These are phyloP conservation scores for Bradypus variegatus DNA, from an alignment of 2,797 vertebrate genomes.

Conservation along the genomic window DNA sequence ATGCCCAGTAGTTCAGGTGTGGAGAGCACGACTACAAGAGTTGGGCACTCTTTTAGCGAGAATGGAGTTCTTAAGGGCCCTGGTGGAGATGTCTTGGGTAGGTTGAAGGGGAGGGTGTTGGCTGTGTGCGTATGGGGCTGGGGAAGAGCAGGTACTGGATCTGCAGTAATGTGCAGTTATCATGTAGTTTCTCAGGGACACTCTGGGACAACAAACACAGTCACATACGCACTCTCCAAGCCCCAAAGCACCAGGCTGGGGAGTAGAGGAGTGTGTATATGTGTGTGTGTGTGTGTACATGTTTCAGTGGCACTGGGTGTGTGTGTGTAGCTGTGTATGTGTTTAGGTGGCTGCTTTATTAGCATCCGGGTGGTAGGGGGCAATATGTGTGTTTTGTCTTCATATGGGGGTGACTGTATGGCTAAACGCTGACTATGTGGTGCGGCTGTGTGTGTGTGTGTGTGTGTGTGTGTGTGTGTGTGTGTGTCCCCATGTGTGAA, in stretches of 20 bases:
- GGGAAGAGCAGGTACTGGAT: conserved; percentile 34
- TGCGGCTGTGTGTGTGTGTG: conserved; percentile 18
- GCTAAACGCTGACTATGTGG: conserved; percentile 18
- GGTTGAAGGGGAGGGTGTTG: neutral
- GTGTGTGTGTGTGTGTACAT: neutral
- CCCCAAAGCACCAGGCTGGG: conserved; percentile 37
- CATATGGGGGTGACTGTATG: conserved; percentile 35
- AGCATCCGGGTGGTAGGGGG: neutral
- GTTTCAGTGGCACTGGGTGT: neutral
- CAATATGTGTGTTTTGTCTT: conserved; percentile 36
- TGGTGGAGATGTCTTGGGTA: conserved; percentile 20
- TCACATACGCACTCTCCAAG: conserved; percentile 26
- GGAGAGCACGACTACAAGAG: neutral
- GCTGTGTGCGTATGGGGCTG: neutral
- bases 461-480: neutral
- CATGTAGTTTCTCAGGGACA: conserved; percentile 47
- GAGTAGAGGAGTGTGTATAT: neutral
- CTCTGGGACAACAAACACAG: conserved; percentile 20
- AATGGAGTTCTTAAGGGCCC: conserved; percentile 42
- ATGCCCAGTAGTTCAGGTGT: neutral
- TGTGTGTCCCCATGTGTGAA: conserved; percentile 50
- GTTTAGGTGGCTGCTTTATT: conserved; percentile 47
- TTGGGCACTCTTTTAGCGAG: conserved; percentile 11
- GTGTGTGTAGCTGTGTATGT: neutral
- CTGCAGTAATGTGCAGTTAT: conserved; percentile 58